Evolutionary conservation across 2,797 vertebrate genomes (phyloP).

Genomic region (Anguilla megastoma): DNA sequence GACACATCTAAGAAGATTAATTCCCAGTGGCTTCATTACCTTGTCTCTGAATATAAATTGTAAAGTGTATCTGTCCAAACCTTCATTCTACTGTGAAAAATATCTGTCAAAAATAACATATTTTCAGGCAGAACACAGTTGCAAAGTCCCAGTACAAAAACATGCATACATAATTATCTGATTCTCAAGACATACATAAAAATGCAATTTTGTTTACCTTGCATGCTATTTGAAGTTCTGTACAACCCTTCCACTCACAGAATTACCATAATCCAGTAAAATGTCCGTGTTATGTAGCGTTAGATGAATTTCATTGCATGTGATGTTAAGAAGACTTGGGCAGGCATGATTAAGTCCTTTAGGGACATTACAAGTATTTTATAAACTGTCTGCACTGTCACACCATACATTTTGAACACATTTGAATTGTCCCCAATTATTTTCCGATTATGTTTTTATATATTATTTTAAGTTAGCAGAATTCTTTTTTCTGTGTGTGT

Average conservation of each 20-base stretch:
- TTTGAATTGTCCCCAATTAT: slow-evolving; percentile 10
- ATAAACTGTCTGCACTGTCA: background rate
- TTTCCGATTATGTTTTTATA: background rate
- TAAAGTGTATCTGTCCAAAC: slow-evolving; percentile 14
- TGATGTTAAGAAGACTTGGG: background rate
- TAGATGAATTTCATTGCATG: background rate
- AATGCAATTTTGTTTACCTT: slow-evolving; percentile 23
- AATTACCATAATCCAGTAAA: slow-evolving; percentile 36
- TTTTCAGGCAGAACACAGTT: slow-evolving; percentile 5
- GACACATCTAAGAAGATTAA: slow-evolving; percentile 11
- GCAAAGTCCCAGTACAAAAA: slow-evolving; percentile 14
- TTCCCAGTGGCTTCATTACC: slow-evolving; percentile 26
- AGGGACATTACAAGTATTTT: background rate
- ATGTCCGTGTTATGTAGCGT: background rate
- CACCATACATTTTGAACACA: background rate
- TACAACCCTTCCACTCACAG: slow-evolving; percentile 12
- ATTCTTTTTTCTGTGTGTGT: too few relatives aligned
- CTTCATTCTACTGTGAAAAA: slow-evolving; percentile 21
- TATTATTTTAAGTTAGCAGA: background rate
- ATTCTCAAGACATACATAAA: slow-evolving; percentile 25
- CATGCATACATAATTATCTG: background rate
- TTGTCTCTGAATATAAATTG: slow-evolving; percentile 7
- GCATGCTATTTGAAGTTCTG: slow-evolving; percentile 25
- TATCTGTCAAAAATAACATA: slow-evolving; percentile 21
- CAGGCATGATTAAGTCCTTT: background rate